Evolutionary conservation across 2,888 invertebrate genomes (phyloP).

Genomic region (Suillia variegata): DNA sequence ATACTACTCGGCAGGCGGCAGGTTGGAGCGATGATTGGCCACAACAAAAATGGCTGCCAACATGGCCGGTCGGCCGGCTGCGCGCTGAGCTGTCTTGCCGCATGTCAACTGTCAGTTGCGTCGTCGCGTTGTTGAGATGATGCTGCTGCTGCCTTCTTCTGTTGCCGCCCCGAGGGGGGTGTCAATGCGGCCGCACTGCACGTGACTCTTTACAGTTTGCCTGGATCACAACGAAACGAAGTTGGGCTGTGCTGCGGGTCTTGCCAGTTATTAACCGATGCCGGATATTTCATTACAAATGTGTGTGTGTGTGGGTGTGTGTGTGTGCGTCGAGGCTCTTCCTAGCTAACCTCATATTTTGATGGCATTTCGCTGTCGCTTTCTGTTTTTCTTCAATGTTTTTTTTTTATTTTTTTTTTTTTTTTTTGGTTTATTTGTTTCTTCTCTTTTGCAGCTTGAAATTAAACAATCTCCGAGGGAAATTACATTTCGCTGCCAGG

Average conservation of each 20-base stretch:
- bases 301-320: background rate
- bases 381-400: slow-evolving; percentile 5
- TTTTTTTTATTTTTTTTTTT: no score
- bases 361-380: slow-evolving; percentile 4
- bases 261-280: background rate
- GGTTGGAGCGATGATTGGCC: slow-evolving; percentile 19
- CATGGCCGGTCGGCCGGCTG: slow-evolving; percentile 23
- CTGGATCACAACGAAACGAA: no score
- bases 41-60: slow-evolving; percentile 50
- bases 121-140: no score
- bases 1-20: background rate
- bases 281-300: background rate
- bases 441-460: slow-evolving; percentile 23
- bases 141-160: no score
- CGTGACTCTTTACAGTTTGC: slow-evolving; percentile 1
- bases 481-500: slow-evolving; percentile 31
- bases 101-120: slow-evolving; percentile 46
- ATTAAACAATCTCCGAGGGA: slow-evolving; percentile 34
- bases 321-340: background rate
- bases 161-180: slow-evolving; percentile 18
- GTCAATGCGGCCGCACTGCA: slow-evolving; percentile 2
- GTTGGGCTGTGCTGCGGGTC: background rate
- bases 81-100: slow-evolving; percentile 4
- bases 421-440: no score
- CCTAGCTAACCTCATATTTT: slow-evolving; percentile 17